Evolutionary conservation across 2,113 vertebrate genomes (phyloP), one percentile per base, ranked within the genome.

Genomic region (Clupea harengus): DNA sequence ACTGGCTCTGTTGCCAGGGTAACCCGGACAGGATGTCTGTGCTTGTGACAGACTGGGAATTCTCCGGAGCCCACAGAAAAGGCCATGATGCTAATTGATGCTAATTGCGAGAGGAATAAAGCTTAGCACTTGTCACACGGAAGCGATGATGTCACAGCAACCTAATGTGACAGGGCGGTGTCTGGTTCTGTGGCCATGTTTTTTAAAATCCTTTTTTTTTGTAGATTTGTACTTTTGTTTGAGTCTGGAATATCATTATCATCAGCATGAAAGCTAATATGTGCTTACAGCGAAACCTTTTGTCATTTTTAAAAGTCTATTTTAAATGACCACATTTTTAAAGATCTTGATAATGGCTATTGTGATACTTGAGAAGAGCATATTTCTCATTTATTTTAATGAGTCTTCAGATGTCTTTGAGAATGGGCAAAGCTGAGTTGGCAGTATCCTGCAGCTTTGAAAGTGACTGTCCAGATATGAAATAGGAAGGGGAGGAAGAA

Each of bases 1-100:
- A 72, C 28, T 72, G 64, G 25, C 64, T 72, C 25, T 28, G 64
- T 32, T 72, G 64, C 28, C 64, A 72, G n/a, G 64, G 64, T 28
- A 72, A 72, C 25, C 25, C 10, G 64, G 64, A 13, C 64, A 32
- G 64, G 64, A 32, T 72, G 64, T 28, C n/a, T 72, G 64, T 72
- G 64, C 28, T 32, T 72, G 64, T 32, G 64, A 28, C 64, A 72
- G 64, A 32, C 64, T 72, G 64, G 64, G n/a, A 28, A 72, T 72
- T 72, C 64, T 72, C 64, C 32, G 64, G 64, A 72, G 64, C 6
- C 1, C 10, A 32, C 28, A 32, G 64, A 72, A 72, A 39, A 72
- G 64, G 64, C 64, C 64, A 72, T 32, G 64, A 72, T 72, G 64
- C 64, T 72, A 72, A 72, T 72, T 72, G 64, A 72, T 72, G 64